Evolutionary conservation across 1,140 invertebrate genomes (phyloP).

Genomic region (Drosophila ogumai): DNA sequence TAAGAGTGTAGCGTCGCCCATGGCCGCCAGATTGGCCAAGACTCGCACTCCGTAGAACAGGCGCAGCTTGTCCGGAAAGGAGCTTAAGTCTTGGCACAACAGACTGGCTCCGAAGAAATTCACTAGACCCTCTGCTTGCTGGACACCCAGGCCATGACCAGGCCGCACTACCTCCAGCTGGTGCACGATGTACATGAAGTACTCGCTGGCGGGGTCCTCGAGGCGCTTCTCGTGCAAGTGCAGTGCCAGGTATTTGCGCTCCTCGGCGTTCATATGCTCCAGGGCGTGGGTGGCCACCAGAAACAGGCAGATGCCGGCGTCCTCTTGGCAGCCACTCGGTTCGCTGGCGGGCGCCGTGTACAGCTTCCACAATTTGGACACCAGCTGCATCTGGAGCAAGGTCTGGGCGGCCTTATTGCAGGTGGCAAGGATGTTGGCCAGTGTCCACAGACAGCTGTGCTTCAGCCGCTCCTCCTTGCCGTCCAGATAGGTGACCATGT

Average conservation of each 20-base stretch:
- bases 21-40: conserved; percentile 58
- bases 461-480: conserved; percentile 61
- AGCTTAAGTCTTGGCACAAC: neutral
- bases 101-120: conserved; percentile 25
- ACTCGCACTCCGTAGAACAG: conserved; percentile 60
- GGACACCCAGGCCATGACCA: conserved; percentile 2
- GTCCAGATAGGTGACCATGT: conserved; percentile 72
- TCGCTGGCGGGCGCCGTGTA: conserved; percentile 33
- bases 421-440: conserved; percentile 70
- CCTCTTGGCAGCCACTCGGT: conserved; percentile 30
- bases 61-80: conserved; percentile 6
- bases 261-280: conserved; percentile 34
- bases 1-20: neutral
- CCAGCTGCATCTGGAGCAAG: conserved; percentile 70
- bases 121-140: conserved; percentile 30
- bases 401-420: conserved; percentile 48
- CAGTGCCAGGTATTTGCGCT: conserved; percentile 46
- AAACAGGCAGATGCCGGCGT: conserved; percentile 62
- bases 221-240: conserved; percentile 44
- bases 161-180: conserved; percentile 47
- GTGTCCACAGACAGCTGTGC: conserved; percentile 69
- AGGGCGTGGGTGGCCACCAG: conserved; percentile 31
- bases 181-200: conserved; percentile 63
- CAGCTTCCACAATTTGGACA: conserved; percentile 69
- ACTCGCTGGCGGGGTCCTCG: conserved; percentile 44